phyloP scores from a whole-genome alignment of 2,113 vertebrate genomes.

The Tonatia bakeri region DNA sequence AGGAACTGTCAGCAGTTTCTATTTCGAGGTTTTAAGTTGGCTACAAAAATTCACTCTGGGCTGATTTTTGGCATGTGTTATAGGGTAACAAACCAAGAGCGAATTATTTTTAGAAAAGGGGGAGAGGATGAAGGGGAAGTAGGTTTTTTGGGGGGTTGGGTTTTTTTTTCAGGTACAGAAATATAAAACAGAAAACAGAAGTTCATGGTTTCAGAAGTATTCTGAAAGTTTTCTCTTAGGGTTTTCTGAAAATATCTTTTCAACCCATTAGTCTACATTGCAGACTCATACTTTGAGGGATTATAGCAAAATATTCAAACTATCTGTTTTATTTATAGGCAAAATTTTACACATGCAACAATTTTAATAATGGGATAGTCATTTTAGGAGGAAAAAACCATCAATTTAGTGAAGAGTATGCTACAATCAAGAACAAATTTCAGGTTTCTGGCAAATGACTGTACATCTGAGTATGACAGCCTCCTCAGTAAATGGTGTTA shows the following conservation, averaged over 20 bases:
- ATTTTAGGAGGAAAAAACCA: background rate
- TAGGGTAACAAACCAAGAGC: conserved; percentile 65
- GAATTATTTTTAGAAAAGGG: conserved; percentile 70
- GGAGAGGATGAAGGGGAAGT: conserved; percentile 61
- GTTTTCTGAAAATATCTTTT: conserved; percentile 48
- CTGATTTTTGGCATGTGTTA: conserved; percentile 70
- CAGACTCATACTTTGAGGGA: conserved; percentile 33
- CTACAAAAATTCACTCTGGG: conserved; percentile 71
- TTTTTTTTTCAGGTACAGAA: conserved; percentile 61
- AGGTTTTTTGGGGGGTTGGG: background rate
- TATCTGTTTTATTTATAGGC: conserved; percentile 11
- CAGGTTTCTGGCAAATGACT: background rate
- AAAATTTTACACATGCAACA: background rate
- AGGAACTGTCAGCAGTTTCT: conserved; percentile 70
- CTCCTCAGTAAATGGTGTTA: too few relatives aligned
- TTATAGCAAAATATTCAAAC: conserved; percentile 45
- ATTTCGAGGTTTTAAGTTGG: conserved; percentile 70
- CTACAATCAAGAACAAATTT: conserved; percentile 13
- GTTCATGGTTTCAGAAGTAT: conserved; percentile 60
- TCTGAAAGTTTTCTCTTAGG: conserved; percentile 54
- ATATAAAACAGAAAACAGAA: conserved; percentile 73
- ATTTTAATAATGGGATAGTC: conserved; percentile 25
- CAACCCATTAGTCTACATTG: background rate
- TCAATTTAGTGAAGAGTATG: conserved; percentile 2
- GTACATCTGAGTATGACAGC: background rate